Evolutionary conservation across 2,888 invertebrate species (phyloP).

Genomic region (Drosophila helvetica): DNA sequence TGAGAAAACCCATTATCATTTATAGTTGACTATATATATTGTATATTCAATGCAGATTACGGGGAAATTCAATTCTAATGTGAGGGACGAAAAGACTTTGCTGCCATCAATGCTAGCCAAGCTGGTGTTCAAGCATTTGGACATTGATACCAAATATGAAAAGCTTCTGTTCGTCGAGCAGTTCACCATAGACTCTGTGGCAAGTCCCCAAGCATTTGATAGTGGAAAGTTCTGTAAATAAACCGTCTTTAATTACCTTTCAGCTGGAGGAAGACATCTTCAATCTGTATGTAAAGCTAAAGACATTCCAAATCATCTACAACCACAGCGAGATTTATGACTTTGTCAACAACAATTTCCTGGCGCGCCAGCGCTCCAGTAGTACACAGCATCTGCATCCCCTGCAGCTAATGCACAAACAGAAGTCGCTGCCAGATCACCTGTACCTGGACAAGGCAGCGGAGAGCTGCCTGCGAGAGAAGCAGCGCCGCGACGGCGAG

Average conservation of each 20-base stretch:
- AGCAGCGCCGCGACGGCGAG: constrained; percentile 48
- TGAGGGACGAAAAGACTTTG: constrained; percentile 81
- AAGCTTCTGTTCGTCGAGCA: constrained; percentile 86
- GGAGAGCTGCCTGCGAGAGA: constrained; percentile 29
- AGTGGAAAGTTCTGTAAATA: not conserved
- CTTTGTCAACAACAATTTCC: constrained; percentile 86
- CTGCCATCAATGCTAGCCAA: constrained; percentile 87
- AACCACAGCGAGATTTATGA: constrained; percentile 87
- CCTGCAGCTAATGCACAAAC: constrained; percentile 68
- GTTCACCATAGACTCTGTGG: constrained; percentile 86
- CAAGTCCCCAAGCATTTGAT: constrained; percentile 49
- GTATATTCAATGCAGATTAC: constrained; percentile 84
- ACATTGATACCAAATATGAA: constrained; percentile 86
- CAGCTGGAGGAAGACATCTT: constrained; percentile 86
- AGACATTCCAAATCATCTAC: constrained; percentile 89
- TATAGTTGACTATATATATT: not conserved
- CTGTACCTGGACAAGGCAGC: constrained; percentile 48
- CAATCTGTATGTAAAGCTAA: constrained; percentile 88
- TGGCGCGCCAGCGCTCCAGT: constrained; percentile 82
- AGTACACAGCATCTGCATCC: constrained; percentile 52
- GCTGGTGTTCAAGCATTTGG: constrained; percentile 87
- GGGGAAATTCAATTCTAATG: constrained; percentile 86
- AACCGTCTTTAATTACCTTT: not conserved
- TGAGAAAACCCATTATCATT: not conserved
- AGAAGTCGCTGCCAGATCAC: constrained; percentile 72